Conservation (phyloP, 2,797 vertebrate species). For the Perodicticus potto region DNA sequence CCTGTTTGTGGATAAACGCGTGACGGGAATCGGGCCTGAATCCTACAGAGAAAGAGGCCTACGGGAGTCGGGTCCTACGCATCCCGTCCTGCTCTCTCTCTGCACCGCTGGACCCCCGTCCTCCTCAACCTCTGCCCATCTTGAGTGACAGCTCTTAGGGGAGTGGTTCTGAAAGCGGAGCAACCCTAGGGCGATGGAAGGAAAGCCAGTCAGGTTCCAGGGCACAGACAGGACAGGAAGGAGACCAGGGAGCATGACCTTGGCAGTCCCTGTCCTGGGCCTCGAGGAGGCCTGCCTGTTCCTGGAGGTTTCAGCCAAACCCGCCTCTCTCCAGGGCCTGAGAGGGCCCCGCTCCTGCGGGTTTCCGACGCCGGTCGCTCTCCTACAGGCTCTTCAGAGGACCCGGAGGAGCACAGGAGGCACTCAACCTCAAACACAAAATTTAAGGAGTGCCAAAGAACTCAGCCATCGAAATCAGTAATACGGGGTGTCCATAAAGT, state of each 20-base stretch:
- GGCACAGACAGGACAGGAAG: not conserved
- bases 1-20: not conserved
- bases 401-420: fast-evolving
- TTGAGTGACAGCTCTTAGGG: not conserved
- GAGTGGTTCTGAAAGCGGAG: not conserved
- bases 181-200: not conserved
- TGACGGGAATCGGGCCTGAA: not conserved
- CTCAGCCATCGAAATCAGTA: not conserved
- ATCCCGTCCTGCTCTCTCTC: not conserved
- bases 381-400: not conserved
- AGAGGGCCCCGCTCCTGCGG: not conserved
- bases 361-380: not conserved
- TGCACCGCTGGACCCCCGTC: fast-evolving
- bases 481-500: no score
- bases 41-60: not conserved
- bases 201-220: not conserved
- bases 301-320: not conserved
- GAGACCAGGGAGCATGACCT: not conserved
- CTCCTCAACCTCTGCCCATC: not conserved
- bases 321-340: not conserved
- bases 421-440: not conserved
- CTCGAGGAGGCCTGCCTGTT: not conserved
- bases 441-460: not conserved
- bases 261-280: not conserved
- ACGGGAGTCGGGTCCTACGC: not conserved